Evolutionary conservation across 2,797 vertebrate genomes (phyloP).

Genomic region (Emys orbicularis): DNA sequence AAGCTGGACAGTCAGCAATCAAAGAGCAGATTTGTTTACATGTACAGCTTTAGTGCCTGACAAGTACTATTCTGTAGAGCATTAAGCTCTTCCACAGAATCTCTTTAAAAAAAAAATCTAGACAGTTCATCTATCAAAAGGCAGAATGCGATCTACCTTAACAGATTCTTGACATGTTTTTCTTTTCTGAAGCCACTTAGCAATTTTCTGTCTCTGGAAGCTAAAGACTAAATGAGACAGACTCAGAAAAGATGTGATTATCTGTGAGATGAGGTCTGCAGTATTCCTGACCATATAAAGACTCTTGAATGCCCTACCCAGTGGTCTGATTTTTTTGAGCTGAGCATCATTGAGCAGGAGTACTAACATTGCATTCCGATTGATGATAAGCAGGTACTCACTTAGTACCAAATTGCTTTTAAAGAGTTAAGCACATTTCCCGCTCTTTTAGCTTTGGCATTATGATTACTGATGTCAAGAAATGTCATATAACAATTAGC

Average conservation of each 20-base stretch:
- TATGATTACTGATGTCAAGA: not conserved
- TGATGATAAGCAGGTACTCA: accelerated
- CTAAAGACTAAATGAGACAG: not conserved
- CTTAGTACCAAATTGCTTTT: accelerated
- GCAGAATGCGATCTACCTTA: not conserved
- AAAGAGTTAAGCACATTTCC: not conserved
- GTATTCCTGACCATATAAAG: not conserved
- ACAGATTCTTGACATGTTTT: not conserved
- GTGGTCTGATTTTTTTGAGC: not conserved
- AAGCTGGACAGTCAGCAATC: not conserved
- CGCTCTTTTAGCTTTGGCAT: not conserved
- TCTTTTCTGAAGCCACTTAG: not conserved
- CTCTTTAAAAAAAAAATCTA: not conserved
- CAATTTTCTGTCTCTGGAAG: not conserved
- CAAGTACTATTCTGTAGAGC: not conserved
- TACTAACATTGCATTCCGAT: not conserved
- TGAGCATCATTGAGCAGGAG: not conserved
- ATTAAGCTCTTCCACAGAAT: not conserved
- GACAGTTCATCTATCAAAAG: not conserved
- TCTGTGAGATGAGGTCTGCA: not conserved
- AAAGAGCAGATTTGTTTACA: not conserved
- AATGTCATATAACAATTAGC: not conserved
- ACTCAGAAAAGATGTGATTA: not conserved
- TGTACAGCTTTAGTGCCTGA: not conserved
- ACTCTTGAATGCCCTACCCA: not conserved